These are phyloP conservation scores for Oreochromis mossambicus DNA, from an alignment of 2,797 vertebrate genomes.

Conservation along the genomic window DNA sequence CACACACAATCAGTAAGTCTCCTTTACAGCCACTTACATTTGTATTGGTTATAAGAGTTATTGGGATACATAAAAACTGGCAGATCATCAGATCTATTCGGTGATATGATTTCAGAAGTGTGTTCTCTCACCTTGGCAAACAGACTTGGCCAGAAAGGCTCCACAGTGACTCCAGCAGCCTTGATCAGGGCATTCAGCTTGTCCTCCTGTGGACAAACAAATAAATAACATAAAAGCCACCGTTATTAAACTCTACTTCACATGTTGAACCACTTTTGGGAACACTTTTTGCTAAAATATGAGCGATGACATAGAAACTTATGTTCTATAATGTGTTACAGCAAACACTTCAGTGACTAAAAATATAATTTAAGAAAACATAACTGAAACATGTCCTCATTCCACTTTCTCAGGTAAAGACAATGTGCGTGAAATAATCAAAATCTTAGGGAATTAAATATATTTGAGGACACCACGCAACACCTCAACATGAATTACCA, in stretches of 20 bases:
- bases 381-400: neutral
- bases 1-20: neutral
- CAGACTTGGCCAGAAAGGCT: slow-evolving; percentile 96
- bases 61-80: neutral
- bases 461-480: neutral
- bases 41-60: neutral
- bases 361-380: neutral
- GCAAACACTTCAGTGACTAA: neutral
- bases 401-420: neutral
- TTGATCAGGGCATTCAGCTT: slow-evolving; percentile 97
- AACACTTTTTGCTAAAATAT: neutral
- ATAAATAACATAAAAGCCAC: neutral
- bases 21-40: too few species aligned
- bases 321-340: neutral
- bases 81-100: neutral
- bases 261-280: neutral
- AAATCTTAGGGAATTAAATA: neutral
- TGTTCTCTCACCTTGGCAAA: slow-evolving; percentile 88
- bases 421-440: neutral
- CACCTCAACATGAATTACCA: neutral
- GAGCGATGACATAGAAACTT: too few species aligned
- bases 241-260: neutral
- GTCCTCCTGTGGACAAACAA: slow-evolving; percentile 82
- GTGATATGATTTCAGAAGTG: neutral
- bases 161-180: slow-evolving; percentile 90